phyloP scores from a whole-genome alignment of 2,888 invertebrate species.

The Orchestes rusci region DNA sequence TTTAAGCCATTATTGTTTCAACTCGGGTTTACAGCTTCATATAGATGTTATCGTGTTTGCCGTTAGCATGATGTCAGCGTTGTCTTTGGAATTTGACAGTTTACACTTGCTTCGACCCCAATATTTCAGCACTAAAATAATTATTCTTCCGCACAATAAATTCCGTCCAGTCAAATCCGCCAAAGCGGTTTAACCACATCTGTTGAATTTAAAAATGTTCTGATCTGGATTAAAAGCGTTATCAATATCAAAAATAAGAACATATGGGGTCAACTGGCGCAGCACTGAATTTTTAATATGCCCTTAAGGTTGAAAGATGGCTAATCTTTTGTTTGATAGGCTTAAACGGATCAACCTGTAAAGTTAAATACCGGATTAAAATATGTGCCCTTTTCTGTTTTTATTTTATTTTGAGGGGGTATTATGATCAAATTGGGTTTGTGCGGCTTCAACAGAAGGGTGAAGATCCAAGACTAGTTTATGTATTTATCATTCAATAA shows the following conservation, averaged over 20 bases:
- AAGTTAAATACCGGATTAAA: background rate
- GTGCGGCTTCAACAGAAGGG: too few species aligned
- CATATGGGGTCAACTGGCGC: conserved; percentile 11
- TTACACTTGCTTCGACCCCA: too few species aligned
- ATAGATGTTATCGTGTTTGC: too few species aligned
- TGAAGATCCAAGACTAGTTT: too few species aligned
- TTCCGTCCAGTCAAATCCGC: conserved; percentile 13
- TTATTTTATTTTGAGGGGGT: too few species aligned
- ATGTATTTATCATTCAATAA: too few species aligned
- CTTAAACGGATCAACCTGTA: background rate
- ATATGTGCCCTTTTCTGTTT: too few species aligned
- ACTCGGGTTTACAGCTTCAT: conserved; percentile 3
- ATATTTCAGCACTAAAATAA: too few species aligned
- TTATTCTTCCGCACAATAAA: conserved; percentile 31
- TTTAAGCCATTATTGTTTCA: conserved; percentile 13
- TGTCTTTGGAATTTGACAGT: too few species aligned
- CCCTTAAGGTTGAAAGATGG: background rate
- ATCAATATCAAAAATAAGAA: conserved; percentile 23
- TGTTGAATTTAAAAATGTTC: conserved; percentile 24
- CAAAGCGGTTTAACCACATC: conserved; percentile 23
- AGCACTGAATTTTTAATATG: background rate
- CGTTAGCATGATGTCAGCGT: too few species aligned
- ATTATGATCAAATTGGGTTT: too few species aligned
- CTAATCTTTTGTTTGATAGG: background rate
- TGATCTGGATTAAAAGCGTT: conserved; percentile 22